Conservation (phyloP, 2,113 vertebrate species). For the Tinamus guttatus region DNA sequence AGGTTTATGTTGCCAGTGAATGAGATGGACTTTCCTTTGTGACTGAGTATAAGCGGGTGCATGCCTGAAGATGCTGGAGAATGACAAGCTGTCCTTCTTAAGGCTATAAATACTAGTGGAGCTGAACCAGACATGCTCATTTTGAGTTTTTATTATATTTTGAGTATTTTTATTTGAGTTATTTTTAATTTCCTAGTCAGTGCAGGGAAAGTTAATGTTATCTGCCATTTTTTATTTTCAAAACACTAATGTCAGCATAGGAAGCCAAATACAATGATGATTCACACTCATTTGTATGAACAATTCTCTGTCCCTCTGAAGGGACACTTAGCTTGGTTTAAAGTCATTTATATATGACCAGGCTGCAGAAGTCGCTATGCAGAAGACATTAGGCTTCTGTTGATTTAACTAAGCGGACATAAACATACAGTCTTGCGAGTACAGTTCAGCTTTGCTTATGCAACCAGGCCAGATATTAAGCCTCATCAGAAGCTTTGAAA, state of each 20-base stretch:
- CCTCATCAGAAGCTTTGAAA: accelerated
- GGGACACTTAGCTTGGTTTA: background rate
- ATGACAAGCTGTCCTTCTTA: background rate
- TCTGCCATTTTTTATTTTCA: background rate
- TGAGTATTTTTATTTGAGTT: background rate
- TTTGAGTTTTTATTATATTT: background rate
- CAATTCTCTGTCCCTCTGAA: background rate
- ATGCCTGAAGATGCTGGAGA: background rate
- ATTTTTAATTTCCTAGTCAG: background rate
- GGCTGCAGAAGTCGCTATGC: background rate
- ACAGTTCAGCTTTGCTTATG: background rate
- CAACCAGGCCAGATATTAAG: background rate
- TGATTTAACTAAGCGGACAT: background rate
- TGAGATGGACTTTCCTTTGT: background rate
- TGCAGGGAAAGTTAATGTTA: background rate
- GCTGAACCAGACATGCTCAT: background rate
- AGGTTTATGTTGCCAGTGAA: background rate
- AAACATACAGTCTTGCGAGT: background rate
- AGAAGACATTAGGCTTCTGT: background rate
- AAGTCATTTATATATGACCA: background rate
- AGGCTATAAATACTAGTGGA: background rate
- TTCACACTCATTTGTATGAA: background rate
- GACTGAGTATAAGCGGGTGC: background rate
- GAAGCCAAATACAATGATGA: background rate
- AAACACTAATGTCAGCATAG: background rate